A percentile compares a stretch with the other conserved stretches of the same genome.
phyloP scores from a whole-genome alignment of 2,888 invertebrate genomes.

The Pyrrhosoma nymphula region DNA sequence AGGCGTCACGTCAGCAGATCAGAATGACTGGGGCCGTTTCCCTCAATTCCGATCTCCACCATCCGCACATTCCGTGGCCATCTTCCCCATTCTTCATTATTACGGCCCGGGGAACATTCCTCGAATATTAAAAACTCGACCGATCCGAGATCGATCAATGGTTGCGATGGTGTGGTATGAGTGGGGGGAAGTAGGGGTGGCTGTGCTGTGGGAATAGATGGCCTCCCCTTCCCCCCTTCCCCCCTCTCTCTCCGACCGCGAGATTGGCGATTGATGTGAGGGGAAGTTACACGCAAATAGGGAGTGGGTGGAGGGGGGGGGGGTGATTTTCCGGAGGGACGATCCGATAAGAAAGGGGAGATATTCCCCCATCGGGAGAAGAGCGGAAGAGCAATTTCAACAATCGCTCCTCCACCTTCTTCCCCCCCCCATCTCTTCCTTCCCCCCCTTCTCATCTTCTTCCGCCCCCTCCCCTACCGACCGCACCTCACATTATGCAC shows the following conservation, averaged over 20 bases:
- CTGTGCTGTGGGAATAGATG: background rate
- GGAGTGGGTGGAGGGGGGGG: background rate
- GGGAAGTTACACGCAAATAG: background rate
- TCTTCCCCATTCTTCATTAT: slow-evolving; percentile 34
- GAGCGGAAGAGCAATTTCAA: background rate
- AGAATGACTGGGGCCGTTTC: background rate
- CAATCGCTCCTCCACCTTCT: background rate
- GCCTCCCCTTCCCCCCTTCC: too few relatives aligned
- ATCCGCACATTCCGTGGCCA: background rate
- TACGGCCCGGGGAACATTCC: slow-evolving; percentile 12
- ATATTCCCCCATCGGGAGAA: background rate
- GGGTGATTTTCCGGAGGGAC: slow-evolving; percentile 11
- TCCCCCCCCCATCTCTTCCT: background rate
- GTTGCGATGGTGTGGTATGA: background rate
- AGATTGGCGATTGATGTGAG: slow-evolving; percentile 25
- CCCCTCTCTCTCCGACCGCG: too few relatives aligned
- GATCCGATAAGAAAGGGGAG: slow-evolving; percentile 17
- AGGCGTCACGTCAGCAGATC: background rate
- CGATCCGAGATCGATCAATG: background rate
- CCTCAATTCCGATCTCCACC: background rate
- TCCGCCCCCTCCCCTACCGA: background rate
- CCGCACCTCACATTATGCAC: background rate
- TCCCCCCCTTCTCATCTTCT: background rate
- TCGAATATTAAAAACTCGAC: background rate
- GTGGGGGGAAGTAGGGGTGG: background rate